Base-by-base conservation (phyloP, 2,888 invertebrate species). In the Drosophila emarginata region DNA sequence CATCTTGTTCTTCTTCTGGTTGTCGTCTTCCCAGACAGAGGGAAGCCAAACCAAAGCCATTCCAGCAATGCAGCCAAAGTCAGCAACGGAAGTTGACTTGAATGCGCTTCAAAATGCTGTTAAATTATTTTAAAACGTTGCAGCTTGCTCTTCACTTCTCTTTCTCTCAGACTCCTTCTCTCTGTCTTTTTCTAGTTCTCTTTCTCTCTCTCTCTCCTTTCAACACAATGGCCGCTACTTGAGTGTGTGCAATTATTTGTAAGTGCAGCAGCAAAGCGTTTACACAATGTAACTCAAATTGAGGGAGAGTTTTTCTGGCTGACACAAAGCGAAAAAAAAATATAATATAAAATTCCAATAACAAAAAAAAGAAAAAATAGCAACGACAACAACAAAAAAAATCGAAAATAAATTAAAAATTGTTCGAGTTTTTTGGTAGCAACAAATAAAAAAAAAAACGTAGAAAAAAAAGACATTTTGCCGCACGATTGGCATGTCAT, bases 91-190 rank as follows among this genome's bases (percentile, higher is more conserved):
- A 84, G 88, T 87, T 77, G 77, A 75, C 84, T 88, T 87, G 77
- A 84, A 84, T 84, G 84, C 88, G 85, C 76, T 85, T 84, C 88
- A 77, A 85, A 82, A 87, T 81, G 88, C 88, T 88, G 85, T 85
- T 88, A 87, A 85, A 85, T 85, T 85, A 85, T 85, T 85, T 85
- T 87, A 87, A 85, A 85, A 88, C 69, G 84, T 79, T 87, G 74
- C 80, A 76, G 68, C 69, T 77, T 67, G 67, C 67, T 68, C 66
- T 67, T 51, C 65, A 32, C 32, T 32, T 21, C 6, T 21, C 40
- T 11, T 15, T 26, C 18, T 4, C 21, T 18, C 18, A 37, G 2
- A 4, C 18, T 9, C 45, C 3, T 45, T 28, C 59, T 50, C 51
- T 28, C 1, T 12, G 23, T n/a, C 11, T 12, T 12, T 18, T 11